Evolutionary conservation across 2,113 vertebrate genomes (phyloP).

Genomic region (Periophthalmus modestus): DNA sequence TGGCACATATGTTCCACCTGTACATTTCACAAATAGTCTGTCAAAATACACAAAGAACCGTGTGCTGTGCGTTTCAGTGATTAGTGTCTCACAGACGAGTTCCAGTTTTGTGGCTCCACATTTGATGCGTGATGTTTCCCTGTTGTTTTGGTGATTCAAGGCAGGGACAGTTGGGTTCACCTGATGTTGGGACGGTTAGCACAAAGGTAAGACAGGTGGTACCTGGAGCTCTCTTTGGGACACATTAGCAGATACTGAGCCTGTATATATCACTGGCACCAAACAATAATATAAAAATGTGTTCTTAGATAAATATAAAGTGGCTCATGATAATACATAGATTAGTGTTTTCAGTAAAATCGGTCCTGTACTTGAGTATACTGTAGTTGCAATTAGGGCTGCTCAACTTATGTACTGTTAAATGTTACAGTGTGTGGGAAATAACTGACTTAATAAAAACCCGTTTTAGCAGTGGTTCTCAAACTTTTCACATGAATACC

Average conservation of each 20-base stretch:
- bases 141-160: slow-evolving; percentile 21
- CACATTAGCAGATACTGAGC: slow-evolving; percentile 18
- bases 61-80: slow-evolving; percentile 46
- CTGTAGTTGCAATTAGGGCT: not conserved
- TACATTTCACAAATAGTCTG: slow-evolving; percentile 51
- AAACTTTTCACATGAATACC: too few species aligned
- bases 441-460: not conserved
- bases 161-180: slow-evolving; percentile 31
- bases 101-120: slow-evolving; percentile 50
- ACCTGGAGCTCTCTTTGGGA: slow-evolving; percentile 26
- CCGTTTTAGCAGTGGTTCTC: not conserved
- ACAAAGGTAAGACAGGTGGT: slow-evolving; percentile 43
- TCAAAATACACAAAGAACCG: slow-evolving; percentile 52
- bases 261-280: slow-evolving; percentile 1
- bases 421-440: not conserved
- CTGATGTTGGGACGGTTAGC: slow-evolving; percentile 35
- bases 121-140: slow-evolving; percentile 39
- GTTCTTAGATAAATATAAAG: slow-evolving; percentile 9
- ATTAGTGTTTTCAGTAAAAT: not conserved
- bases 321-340: slow-evolving; percentile 15
- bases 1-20: slow-evolving; percentile 42
- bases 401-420: not conserved
- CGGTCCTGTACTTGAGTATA: slow-evolving; percentile 8
- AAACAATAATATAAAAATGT: slow-evolving; percentile 2
- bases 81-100: slow-evolving; percentile 47